Conservation (phyloP, 1,140 invertebrate species). For the Lethrus apterus region DNA sequence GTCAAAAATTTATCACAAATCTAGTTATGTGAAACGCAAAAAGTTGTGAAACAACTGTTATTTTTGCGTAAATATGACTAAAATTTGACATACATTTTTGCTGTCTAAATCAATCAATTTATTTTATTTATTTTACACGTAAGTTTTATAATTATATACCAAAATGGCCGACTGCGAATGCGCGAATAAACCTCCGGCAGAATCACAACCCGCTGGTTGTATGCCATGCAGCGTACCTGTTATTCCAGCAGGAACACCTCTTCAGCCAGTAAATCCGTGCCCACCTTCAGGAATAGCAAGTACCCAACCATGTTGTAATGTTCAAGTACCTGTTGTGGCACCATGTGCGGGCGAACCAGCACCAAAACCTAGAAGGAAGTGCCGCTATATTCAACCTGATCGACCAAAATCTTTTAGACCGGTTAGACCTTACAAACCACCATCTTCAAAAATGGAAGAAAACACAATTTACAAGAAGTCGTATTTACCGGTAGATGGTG, state of each 20-base stretch:
- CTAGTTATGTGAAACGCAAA: no score
- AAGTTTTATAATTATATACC: slow-evolving; percentile 2
- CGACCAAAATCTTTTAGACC: slow-evolving; percentile 47
- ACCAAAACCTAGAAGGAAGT: slow-evolving; percentile 29
- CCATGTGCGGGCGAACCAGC: slow-evolving; percentile 14
- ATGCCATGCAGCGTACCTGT: slow-evolving; percentile 4
- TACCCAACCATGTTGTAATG: slow-evolving; percentile 21
- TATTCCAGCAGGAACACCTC: slow-evolving; percentile 5
- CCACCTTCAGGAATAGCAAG: slow-evolving; percentile 13
- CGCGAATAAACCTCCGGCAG: neutral
- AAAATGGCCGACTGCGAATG: slow-evolving; percentile 11
- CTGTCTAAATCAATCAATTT: slow-evolving; percentile 12
- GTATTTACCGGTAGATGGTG: slow-evolving; percentile 43
- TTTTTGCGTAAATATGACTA: slow-evolving; percentile 1
- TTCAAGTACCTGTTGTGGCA: slow-evolving; percentile 26
- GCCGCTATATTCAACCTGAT: slow-evolving; percentile 53
- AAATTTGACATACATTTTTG: slow-evolving; percentile 11
- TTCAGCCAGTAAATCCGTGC: slow-evolving; percentile 15
- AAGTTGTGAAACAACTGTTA: slow-evolving; percentile 5
- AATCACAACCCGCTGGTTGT: neutral
- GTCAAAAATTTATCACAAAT: no score
- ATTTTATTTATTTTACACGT: slow-evolving; percentile 9
- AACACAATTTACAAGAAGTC: slow-evolving; percentile 52
- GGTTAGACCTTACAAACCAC: slow-evolving; percentile 44
- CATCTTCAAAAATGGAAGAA: slow-evolving; percentile 46